Evolutionary conservation across 1,140 invertebrate species (phyloP).

Genomic region (Chymomyza costata): DNA sequence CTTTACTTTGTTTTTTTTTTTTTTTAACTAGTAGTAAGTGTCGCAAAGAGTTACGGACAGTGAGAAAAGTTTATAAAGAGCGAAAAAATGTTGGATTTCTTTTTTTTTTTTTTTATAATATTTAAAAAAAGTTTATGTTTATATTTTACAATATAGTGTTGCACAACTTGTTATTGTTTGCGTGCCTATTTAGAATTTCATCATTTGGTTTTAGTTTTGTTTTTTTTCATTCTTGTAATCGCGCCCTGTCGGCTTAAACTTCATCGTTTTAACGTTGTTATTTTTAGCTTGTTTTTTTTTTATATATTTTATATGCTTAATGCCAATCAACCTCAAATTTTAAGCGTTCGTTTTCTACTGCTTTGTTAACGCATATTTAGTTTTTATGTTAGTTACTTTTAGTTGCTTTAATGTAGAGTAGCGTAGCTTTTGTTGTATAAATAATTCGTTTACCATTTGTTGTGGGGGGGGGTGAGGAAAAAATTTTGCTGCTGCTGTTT

Average conservation of each 20-base stretch:
- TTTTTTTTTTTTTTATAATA: conserved; percentile 17
- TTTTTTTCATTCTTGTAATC: conserved; percentile 48
- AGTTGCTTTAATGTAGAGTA: conserved; percentile 50
- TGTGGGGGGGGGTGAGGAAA: conserved; percentile 37
- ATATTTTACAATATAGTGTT: conserved; percentile 59
- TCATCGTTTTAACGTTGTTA: conserved; percentile 56
- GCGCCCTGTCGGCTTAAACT: conserved; percentile 73
- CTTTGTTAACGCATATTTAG: conserved; percentile 35
- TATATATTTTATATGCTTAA: conserved; percentile 49
- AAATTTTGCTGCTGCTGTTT: conserved; percentile 61
- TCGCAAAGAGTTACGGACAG: no score
- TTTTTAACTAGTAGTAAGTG: no score
- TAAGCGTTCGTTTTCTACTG: conserved; percentile 70
- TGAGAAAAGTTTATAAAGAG: no score
- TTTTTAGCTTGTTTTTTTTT: not conserved
- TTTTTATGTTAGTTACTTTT: conserved; percentile 31
- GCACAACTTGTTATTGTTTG: conserved; percentile 52
- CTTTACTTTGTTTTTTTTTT: conserved; percentile 19
- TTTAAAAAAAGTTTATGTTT: conserved; percentile 38
- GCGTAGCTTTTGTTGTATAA: conserved; percentile 49
- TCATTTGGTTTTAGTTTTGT: conserved; percentile 27
- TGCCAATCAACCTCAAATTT: conserved; percentile 73
- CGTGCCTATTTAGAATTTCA: conserved; percentile 1
- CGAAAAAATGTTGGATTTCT: conserved; percentile 41
- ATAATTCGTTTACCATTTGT: conserved; percentile 74